A percentile compares a stretch with the other conserved stretches of the same genome.
Conservation (phyloP, 1,140 invertebrate species). For the Lanistes nyassanus region DNA sequence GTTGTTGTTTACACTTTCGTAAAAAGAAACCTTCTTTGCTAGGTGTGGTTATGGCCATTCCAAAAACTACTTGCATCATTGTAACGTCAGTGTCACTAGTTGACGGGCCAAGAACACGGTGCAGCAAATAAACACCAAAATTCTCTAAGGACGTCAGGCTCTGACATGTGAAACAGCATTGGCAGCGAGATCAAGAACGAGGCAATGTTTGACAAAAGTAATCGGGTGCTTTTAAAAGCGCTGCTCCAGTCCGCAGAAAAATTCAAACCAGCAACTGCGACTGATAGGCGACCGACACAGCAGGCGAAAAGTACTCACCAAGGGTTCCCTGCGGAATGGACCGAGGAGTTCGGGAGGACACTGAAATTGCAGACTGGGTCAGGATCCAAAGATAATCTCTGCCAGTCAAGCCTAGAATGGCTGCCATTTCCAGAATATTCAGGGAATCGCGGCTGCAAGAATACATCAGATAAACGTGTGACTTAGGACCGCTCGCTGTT, state of each 20-base stretch:
- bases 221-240: background rate
- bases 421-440: conserved; percentile 83
- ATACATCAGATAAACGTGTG: background rate
- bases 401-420: conserved; percentile 86
- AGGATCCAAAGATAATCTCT: conserved; percentile 98
- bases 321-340: conserved; percentile 90
- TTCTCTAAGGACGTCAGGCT: background rate
- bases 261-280: background rate
- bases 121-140: too few relatives aligned
- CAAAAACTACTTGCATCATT: too few relatives aligned
- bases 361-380: conserved; percentile 89
- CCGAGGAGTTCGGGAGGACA: conserved; percentile 34
- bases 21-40: too few relatives aligned
- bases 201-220: background rate
- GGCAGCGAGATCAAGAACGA: background rate
- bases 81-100: too few relatives aligned
- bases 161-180: background rate
- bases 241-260: background rate
- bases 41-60: too few relatives aligned
- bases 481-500: too few relatives aligned
- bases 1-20: too few relatives aligned
- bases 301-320: conserved; percentile 72
- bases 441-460: conserved; percentile 81
- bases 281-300: background rate
- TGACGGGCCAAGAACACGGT: too few relatives aligned